Evolutionary conservation across 1,140 invertebrate genomes (phyloP).

Genomic region (Drosophila pruinosa): DNA sequence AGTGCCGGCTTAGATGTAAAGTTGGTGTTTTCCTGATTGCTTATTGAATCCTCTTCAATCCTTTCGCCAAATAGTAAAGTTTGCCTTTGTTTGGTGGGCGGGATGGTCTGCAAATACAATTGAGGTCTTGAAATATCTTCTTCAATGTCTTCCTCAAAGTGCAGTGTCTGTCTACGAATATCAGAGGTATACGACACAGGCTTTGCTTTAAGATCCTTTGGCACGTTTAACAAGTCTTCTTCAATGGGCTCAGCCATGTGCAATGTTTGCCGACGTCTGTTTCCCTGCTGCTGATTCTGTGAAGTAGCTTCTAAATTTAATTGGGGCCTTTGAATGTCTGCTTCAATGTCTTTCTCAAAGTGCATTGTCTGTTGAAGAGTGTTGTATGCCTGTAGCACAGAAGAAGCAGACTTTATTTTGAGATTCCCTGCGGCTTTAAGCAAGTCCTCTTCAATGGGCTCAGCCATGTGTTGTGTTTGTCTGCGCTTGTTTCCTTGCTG

Average conservation of each 20-base stretch:
- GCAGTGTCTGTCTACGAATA: constrained; percentile 1
- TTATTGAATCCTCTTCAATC: constrained; percentile 6
- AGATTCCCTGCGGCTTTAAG: neutral
- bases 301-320: neutral
- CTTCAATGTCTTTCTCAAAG: neutral
- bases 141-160: constrained; percentile 15
- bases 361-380: neutral
- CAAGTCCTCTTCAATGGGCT: neutral
- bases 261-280: constrained; percentile 14
- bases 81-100: neutral
- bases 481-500: neutral
- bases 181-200: neutral
- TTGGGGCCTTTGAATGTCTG: neutral
- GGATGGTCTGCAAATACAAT: too few species aligned
- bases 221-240: neutral
- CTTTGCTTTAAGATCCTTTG: neutral
- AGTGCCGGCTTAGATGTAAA: neutral
- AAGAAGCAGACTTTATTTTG: neutral
- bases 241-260: constrained; percentile 17
- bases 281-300: neutral
- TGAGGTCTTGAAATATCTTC: too few species aligned
- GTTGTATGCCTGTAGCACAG: neutral
- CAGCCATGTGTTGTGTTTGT: neutral
- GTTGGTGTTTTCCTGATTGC: neutral
- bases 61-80: neutral